These are phyloP conservation scores for Daphoenositta chrysoptera DNA, from an alignment of 2,113 vertebrate species.

Conservation along the genomic window DNA sequence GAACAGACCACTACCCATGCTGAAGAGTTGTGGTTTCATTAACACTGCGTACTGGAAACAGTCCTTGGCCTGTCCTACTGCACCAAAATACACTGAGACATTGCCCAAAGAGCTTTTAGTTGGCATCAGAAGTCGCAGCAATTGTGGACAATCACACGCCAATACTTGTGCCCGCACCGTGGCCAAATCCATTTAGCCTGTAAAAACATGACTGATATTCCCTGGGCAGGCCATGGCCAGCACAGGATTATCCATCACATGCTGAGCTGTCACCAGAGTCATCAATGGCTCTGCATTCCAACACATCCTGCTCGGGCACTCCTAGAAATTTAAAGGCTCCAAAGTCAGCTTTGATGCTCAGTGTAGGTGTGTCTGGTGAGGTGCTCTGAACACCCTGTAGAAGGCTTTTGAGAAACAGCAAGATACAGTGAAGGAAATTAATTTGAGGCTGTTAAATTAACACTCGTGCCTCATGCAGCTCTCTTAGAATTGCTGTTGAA, in stretches of 20 bases:
- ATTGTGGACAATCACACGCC: neutral
- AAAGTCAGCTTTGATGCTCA: neutral
- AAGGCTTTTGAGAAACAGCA: neutral
- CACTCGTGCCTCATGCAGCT: neutral
- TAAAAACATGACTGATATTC: neutral
- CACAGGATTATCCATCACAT: neutral
- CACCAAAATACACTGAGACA: neutral
- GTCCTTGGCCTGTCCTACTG: neutral
- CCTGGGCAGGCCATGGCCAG: neutral
- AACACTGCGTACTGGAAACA: neutral
- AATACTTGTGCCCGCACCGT: fast-evolving
- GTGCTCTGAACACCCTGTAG: neutral
- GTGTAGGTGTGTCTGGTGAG: neutral
- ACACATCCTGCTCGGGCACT: neutral
- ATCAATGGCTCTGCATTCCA: neutral
- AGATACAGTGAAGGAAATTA: neutral
- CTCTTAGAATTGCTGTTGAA: neutral
- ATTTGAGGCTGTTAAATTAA: neutral
- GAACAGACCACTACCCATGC: neutral
- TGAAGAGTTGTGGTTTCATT: neutral
- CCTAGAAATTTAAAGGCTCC: neutral
- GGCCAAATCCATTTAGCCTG: neutral
- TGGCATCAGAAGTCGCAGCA: neutral
- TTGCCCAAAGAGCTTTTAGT: neutral
- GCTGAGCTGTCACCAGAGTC: fast-evolving